Evolutionary conservation across 2,113 vertebrate genomes (phyloP).

Genomic region (Labrus mixtus): DNA sequence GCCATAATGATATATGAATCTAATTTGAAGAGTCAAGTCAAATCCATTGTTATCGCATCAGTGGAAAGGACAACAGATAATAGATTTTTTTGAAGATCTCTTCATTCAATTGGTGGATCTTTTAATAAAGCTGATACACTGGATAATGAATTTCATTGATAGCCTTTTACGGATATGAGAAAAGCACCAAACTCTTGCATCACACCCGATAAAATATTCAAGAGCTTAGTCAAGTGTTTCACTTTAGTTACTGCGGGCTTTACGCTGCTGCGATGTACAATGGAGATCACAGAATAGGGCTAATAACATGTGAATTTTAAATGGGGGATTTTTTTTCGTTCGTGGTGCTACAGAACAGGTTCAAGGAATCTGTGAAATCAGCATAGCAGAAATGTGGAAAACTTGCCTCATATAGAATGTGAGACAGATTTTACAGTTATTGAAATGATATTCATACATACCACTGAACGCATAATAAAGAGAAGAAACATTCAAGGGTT

Average conservation of each 20-base stretch:
- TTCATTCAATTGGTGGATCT: slow-evolving; percentile 38
- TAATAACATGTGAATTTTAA: slow-evolving; percentile 8
- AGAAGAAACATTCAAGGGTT: too few relatives aligned
- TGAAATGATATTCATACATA: too few relatives aligned
- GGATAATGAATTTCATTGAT: slow-evolving; percentile 52
- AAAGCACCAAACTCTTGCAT: slow-evolving; percentile 21
- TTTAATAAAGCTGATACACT: slow-evolving; percentile 52
- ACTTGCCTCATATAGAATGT: not conserved
- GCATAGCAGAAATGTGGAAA: not conserved
- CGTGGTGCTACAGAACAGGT: not conserved
- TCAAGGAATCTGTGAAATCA: not conserved
- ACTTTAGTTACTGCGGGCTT: slow-evolving; percentile 29
- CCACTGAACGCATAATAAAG: not conserved
- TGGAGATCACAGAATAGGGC: slow-evolving; percentile 8
- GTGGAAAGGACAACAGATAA: slow-evolving; percentile 61
- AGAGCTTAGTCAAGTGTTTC: slow-evolving; percentile 40
- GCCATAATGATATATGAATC: slow-evolving; percentile 52
- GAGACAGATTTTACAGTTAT: not conserved
- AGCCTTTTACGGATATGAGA: slow-evolving; percentile 34
- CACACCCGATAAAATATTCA: slow-evolving; percentile 45
- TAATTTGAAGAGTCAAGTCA: slow-evolving; percentile 49
- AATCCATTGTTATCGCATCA: slow-evolving; percentile 52
- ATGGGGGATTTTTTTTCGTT: slow-evolving; percentile 19
- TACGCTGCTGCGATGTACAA: not conserved
- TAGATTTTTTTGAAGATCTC: slow-evolving; percentile 43